A percentile compares a stretch with the other conserved stretches of the same genome.
Conservation (phyloP, 2,113 vertebrate species). For the Cryptotis parvus region DNA sequence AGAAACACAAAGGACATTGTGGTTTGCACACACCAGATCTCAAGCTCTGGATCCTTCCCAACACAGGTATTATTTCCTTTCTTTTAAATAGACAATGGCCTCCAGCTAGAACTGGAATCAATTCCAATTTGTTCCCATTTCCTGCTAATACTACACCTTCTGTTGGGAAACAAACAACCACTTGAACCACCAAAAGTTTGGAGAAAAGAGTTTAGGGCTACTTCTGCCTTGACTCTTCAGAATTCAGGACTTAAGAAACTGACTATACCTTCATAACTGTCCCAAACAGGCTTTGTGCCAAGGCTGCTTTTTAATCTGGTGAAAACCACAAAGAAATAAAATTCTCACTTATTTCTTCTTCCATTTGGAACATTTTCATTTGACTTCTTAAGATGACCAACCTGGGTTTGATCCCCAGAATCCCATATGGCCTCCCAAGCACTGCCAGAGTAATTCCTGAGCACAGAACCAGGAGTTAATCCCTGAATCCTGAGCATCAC, state of each 20-base stretch:
- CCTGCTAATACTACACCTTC: background rate
- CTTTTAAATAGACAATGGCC: background rate
- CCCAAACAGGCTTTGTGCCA: slow-evolving; percentile 2
- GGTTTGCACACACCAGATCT: background rate
- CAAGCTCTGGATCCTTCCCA: background rate
- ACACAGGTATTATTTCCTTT: background rate
- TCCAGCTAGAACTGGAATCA: background rate
- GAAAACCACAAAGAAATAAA: slow-evolving; percentile 21
- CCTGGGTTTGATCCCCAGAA: no score
- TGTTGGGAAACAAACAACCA: background rate
- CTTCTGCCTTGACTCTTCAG: background rate
- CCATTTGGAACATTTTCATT: slow-evolving; percentile 61
- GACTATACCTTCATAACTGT: background rate
- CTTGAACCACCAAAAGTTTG: background rate
- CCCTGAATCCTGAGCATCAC: no score
- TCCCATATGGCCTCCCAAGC: no score
- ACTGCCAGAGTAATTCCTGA: no score
- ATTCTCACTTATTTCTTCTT: slow-evolving; percentile 55
- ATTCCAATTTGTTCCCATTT: background rate
- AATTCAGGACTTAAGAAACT: background rate
- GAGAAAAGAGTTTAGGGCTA: background rate
- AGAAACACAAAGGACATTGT: slow-evolving; percentile 14
- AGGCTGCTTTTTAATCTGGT: slow-evolving; percentile 47
- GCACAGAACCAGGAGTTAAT: no score
- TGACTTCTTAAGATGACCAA: slow-evolving; percentile 32